phyloP scores from a whole-genome alignment of 2,113 vertebrate species.

The Labeo rohita region DNA sequence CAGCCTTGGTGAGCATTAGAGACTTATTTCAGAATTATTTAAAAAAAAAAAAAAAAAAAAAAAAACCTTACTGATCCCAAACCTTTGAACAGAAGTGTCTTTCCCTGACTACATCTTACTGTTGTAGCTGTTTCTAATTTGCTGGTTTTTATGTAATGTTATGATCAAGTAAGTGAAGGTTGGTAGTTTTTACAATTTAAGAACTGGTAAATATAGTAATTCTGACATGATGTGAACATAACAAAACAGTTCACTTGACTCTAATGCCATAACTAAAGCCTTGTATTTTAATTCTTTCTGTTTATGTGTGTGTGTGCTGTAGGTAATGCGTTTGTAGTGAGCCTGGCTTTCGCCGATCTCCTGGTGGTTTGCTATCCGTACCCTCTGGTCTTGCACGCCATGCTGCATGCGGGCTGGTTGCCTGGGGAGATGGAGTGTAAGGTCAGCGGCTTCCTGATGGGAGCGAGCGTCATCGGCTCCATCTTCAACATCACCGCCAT shows the following conservation, averaged over 20 bases:
- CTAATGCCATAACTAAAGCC: background rate
- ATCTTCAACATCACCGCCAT: constrained; percentile 86
- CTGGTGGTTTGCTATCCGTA: constrained; percentile 84
- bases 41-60: too few species aligned
- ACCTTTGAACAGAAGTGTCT: too few species aligned
- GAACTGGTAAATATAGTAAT: too few species aligned
- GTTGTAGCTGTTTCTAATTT: background rate
- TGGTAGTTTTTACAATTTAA: too few species aligned
- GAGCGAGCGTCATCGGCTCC: constrained; percentile 82
- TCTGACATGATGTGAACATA: too few species aligned
- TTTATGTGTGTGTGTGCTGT: constrained; percentile 34
- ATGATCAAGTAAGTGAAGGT: too few species aligned
- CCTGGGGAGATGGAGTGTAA: constrained; percentile 80
- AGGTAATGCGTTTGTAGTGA: constrained; percentile 86
- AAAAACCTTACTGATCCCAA: too few species aligned
- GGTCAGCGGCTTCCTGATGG: constrained; percentile 84
- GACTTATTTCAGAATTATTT: too few species aligned
- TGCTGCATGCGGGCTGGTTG: constrained; percentile 81
- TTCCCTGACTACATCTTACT: too few species aligned
- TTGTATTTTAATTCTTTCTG: background rate
- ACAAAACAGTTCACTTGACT: background rate
- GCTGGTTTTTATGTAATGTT: too few species aligned
- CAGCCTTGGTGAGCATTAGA: too few species aligned
- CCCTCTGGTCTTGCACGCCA: constrained; percentile 79
- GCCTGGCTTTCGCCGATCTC: constrained; percentile 82